Evolutionary conservation across 2,797 vertebrate species (phyloP).

Genomic region (Cichlasoma orientale): DNA sequence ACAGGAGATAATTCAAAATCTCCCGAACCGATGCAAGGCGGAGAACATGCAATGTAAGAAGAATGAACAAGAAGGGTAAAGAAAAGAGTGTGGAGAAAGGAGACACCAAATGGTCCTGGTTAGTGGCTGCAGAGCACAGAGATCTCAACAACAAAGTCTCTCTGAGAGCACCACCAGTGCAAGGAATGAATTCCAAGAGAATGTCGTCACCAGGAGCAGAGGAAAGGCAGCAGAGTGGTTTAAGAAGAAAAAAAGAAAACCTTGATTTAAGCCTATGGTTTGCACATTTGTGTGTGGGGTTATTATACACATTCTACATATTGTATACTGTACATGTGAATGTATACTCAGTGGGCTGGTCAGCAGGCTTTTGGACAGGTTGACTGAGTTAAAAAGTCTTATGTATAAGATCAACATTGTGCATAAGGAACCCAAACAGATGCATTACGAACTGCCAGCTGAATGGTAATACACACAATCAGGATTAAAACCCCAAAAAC

Average conservation of each 20-base stretch:
- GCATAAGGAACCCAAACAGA: neutral
- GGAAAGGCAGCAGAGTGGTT: slow-evolving; percentile 82
- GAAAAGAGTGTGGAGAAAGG: slow-evolving; percentile 59
- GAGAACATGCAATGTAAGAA: slow-evolving; percentile 58
- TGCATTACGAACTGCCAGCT: neutral
- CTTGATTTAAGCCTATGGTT: slow-evolving; percentile 57
- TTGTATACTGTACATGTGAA: neutral
- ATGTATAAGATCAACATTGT: neutral
- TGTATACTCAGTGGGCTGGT: neutral
- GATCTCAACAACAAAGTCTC: slow-evolving; percentile 66
- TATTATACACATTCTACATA: slow-evolving; percentile 25
- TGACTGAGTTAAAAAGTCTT: neutral
- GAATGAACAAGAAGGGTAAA: slow-evolving; percentile 38
- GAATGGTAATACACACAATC: neutral
- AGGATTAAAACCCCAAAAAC: neutral
- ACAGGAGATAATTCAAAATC: slow-evolving; percentile 58
- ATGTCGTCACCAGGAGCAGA: slow-evolving; percentile 79
- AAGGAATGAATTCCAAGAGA: slow-evolving; percentile 83
- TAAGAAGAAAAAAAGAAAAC: slow-evolving; percentile 65
- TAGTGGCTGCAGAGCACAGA: slow-evolving; percentile 69
- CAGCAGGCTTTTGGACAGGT: neutral
- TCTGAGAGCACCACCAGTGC: slow-evolving; percentile 69
- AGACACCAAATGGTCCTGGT: slow-evolving; percentile 81
- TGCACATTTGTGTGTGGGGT: slow-evolving; percentile 55
- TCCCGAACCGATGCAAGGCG: slow-evolving; percentile 63